These are phyloP conservation scores for Coecobrya sp. DNA, from an alignment of 2,888 invertebrate genomes.

Conservation along the genomic window DNA sequence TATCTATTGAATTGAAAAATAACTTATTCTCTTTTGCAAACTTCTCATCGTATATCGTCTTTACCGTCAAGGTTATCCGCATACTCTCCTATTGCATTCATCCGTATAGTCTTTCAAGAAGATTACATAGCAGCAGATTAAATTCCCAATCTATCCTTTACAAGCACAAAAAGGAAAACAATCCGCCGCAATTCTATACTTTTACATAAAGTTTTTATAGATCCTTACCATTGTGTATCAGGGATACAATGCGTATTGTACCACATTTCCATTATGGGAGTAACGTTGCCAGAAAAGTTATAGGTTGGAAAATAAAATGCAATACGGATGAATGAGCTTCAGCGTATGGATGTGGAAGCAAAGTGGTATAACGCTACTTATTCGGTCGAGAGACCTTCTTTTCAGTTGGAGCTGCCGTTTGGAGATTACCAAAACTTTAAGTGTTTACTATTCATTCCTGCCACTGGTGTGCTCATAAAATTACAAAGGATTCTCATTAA, in stretches of 20 bases:
- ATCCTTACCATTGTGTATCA: background rate
- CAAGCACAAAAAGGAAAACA: slow-evolving; percentile 17
- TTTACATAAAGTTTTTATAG: background rate
- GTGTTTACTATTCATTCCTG: background rate
- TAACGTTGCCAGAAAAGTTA: background rate
- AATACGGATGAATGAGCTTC: background rate
- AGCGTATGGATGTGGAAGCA: background rate
- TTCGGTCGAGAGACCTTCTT: background rate
- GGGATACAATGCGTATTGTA: background rate
- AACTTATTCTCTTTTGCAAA: background rate
- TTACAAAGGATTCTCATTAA: background rate
- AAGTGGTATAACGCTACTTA: background rate
- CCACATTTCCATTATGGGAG: background rate
- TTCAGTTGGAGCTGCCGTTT: background rate
- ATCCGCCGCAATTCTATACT: background rate
- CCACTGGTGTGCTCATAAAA: background rate
- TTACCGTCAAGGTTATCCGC: background rate
- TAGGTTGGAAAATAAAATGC: background rate
- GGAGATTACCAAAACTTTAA: background rate
- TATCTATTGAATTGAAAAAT: background rate
- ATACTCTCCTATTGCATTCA: background rate
- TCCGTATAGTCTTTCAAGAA: slow-evolving; percentile 15
- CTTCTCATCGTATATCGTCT: background rate
- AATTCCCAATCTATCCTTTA: background rate
- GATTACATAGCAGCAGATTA: slow-evolving; percentile 36